A percentile compares a stretch with the other conserved stretches of the same genome.
Conservation (phyloP, 2,797 vertebrate genomes). For the Varecia variegata region DNA sequence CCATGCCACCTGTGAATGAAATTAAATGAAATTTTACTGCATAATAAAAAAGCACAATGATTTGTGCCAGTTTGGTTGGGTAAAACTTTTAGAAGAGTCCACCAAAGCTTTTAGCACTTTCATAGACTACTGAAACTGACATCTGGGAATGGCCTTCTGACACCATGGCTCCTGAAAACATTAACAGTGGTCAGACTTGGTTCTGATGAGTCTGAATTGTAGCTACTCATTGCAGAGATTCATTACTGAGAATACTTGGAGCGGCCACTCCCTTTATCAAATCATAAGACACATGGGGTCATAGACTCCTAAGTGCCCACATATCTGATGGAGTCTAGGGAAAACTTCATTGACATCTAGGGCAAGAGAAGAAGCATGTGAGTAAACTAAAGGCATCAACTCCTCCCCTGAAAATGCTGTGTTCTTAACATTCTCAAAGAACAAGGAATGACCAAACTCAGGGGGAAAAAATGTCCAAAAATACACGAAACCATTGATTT, state of each 20-base stretch:
- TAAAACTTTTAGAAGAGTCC: neutral
- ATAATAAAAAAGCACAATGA: neutral
- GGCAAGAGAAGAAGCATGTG: neutral
- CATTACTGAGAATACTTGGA: neutral
- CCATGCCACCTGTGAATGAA: neutral
- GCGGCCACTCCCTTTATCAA: neutral
- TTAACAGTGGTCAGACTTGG: neutral
- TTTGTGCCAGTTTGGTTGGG: neutral
- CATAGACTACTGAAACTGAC: neutral
- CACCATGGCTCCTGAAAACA: neutral
- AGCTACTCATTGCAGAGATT: neutral
- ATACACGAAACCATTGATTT: constrained; percentile 30
- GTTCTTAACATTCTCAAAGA: neutral
- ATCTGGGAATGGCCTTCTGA: neutral
- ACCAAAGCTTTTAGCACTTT: neutral
- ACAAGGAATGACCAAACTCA: neutral
- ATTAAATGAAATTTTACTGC: neutral
- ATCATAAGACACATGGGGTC: neutral
- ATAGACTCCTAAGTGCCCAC: neutral
- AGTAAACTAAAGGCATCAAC: neutral
- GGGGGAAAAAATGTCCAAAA: neutral
- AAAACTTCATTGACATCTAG: neutral
- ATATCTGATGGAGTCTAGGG: neutral
- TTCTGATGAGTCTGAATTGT: neutral
- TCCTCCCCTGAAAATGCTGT: neutral